These are phyloP conservation scores for Clinocottus analis DNA, from an alignment of 2,113 vertebrate genomes.

Conservation along the genomic window DNA sequence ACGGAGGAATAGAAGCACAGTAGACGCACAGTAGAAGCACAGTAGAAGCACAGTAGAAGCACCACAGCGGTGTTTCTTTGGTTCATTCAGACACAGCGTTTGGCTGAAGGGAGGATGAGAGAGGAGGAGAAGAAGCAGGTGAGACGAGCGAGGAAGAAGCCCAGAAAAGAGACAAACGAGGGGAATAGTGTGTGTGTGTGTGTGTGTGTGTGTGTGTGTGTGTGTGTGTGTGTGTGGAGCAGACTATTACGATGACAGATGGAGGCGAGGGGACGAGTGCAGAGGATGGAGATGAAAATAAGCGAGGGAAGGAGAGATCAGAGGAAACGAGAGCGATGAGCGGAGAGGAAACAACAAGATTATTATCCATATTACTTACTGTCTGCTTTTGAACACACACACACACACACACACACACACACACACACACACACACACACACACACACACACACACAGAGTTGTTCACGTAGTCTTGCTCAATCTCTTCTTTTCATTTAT, in stretches of 20 bases:
- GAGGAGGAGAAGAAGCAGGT: not conserved
- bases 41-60: too few species aligned
- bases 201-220: too few species aligned
- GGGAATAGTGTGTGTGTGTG: too few species aligned
- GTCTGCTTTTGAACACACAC: too few species aligned
- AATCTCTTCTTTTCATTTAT: conserved; percentile 1
- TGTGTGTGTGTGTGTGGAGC: conserved; percentile 12
- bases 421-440: not conserved
- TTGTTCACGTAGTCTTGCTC: not conserved
- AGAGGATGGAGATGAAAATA: conserved; percentile 43
- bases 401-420: too few species aligned
- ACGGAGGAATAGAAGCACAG: too few species aligned
- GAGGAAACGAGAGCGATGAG: not conserved
- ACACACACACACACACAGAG: too few species aligned
- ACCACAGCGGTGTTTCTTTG: too few species aligned
- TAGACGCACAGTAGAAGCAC: too few species aligned
- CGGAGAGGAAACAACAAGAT: not conserved
- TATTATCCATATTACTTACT: not conserved
- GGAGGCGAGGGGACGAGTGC: conserved; percentile 35
- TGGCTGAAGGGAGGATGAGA: conserved; percentile 17
- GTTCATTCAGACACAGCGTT: not conserved
- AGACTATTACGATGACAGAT: conserved; percentile 65
- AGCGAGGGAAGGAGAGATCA: not conserved
- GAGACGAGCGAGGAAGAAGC: too few species aligned
- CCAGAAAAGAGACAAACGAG: too few species aligned